These are phyloP conservation scores for Pristionchus pacificus DNA, from an alignment of 1,140 invertebrate species.

Conservation along the genomic window DNA sequence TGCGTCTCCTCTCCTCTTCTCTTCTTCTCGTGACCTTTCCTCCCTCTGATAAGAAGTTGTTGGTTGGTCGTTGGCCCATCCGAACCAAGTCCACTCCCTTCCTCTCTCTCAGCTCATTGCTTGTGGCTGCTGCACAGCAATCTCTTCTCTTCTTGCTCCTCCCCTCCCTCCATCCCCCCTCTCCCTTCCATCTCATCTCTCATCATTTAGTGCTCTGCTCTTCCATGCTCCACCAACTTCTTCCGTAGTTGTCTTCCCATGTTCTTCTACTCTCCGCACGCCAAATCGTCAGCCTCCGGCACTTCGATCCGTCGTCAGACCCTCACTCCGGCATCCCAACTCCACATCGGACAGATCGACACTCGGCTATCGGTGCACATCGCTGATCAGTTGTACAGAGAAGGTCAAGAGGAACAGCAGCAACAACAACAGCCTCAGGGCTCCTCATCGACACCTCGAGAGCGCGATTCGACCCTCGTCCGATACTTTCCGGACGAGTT, in stretches of 20 bases:
- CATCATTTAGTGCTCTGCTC: neutral
- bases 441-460: neutral
- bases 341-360: slow-evolving; percentile 32
- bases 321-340: slow-evolving; percentile 27
- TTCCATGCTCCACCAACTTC: neutral
- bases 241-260: too few relatives aligned
- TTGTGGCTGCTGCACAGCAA: too few relatives aligned
- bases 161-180: slow-evolving; percentile 14
- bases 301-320: slow-evolving; percentile 33
- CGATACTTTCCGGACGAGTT: neutral
- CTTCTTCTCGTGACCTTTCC: too few relatives aligned
- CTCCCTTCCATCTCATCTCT: neutral
- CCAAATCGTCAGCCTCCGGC: slow-evolving; percentile 10
- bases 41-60: too few relatives aligned
- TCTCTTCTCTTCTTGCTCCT: too few relatives aligned
- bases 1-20: too few relatives aligned
- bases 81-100: neutral
- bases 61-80: too few relatives aligned
- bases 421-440: too few relatives aligned
- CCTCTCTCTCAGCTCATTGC: too few relatives aligned
- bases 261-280: slow-evolving; percentile 45
- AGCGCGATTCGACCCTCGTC: neutral
- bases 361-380: slow-evolving; percentile 33
- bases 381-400: slow-evolving; percentile 22
- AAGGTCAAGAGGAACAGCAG: slow-evolving; percentile 9